Evolutionary conservation across 1,140 invertebrate genomes (phyloP).

Genomic region (Ridgeia piscesae): DNA sequence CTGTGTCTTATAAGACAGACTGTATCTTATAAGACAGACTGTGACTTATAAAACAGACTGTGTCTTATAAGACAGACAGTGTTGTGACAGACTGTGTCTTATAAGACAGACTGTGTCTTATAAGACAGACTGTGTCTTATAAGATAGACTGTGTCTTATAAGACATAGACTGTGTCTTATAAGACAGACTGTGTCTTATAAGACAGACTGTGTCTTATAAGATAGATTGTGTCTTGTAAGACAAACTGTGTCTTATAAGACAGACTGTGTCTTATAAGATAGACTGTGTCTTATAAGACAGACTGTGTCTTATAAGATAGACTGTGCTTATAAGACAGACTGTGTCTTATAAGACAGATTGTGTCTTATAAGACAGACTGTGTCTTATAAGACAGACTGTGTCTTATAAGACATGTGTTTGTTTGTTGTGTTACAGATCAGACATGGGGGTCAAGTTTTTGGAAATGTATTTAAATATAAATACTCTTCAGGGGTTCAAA

Average conservation of each 20-base stretch:
- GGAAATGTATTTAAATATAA: too few species aligned
- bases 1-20: too few species aligned
- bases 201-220: constrained; percentile 7
- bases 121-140: not conserved
- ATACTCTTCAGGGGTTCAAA: too few species aligned
- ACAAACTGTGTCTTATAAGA: constrained; percentile 9
- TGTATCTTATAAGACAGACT: constrained; percentile 7
- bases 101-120: constrained; percentile 24
- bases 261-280: constrained; percentile 23
- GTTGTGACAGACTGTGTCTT: too few species aligned
- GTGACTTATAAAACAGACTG: constrained; percentile 26
- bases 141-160: too few species aligned
- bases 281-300: constrained; percentile 8
- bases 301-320: too few species aligned
- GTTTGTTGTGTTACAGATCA: constrained; percentile 43
- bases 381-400: too few species aligned
- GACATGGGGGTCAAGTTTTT: too few species aligned
- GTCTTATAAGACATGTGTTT: too few species aligned
- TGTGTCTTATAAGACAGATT: constrained; percentile 9
- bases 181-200: constrained; percentile 24
- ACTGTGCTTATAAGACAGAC: constrained; percentile 30
- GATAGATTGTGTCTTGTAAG: constrained; percentile 22
- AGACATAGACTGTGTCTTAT: constrained; percentile 6
- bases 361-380: too few species aligned
- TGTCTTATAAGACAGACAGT: not conserved